A percentile compares a stretch with the other conserved stretches of the same genome.
Conservation (phyloP, 1,140 invertebrate genomes). For the Drosophila setifemur region DNA sequence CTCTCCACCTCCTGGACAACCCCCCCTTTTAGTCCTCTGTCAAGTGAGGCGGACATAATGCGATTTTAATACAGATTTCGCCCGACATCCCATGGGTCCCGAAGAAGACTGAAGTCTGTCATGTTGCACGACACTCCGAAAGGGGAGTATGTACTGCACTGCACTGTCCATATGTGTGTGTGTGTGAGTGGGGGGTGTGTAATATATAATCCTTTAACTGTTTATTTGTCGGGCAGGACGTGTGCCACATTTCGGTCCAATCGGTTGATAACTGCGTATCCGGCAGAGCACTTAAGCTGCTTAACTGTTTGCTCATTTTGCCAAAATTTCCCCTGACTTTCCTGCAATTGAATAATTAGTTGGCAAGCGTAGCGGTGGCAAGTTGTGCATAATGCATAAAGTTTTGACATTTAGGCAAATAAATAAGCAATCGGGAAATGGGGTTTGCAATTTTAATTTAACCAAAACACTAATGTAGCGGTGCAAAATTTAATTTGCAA, state of each 20-base stretch:
- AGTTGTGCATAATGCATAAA: too few relatives aligned
- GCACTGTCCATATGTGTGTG: too few relatives aligned
- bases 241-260: constrained; percentile 16
- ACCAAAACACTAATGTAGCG: too few relatives aligned
- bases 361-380: background rate
- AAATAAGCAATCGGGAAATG: background rate
- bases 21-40: constrained; percentile 34
- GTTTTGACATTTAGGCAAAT: too few relatives aligned
- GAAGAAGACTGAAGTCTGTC: constrained; percentile 33
- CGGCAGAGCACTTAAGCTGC: constrained; percentile 44
- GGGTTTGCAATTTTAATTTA: too few relatives aligned
- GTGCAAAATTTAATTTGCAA: too few relatives aligned
- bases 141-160: too few relatives aligned
- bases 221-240: constrained; percentile 48
- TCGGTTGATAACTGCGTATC: constrained; percentile 29
- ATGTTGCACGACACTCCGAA: constrained; percentile 42
- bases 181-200: constrained; percentile 20
- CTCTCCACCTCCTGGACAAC: too few relatives aligned
- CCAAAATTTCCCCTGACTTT: constrained; percentile 25
- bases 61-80: constrained; percentile 78
- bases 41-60: constrained; percentile 74
- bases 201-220: constrained; percentile 64
- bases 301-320: constrained; percentile 36
- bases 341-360: constrained; percentile 33
- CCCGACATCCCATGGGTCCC: constrained; percentile 19